Conservation (phyloP, 35 echinoderm and acorn worm genomes). For the Lytechinus variegatus region DNA sequence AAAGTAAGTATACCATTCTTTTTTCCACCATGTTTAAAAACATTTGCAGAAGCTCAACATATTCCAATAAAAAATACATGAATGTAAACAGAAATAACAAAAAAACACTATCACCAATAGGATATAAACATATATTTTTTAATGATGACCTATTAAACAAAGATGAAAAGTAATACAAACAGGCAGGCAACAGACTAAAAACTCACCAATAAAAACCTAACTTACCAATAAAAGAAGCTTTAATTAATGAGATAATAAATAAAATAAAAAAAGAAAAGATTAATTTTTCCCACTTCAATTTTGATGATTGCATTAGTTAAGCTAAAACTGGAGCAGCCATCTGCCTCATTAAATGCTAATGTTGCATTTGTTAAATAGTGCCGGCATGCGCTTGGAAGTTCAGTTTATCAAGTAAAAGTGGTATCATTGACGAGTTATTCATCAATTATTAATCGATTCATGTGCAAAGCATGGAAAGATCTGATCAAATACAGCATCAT, state of each 20-base stretch:
- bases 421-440: neutral
- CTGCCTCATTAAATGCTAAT: neutral
- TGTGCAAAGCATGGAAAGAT: neutral
- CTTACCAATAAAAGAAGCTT: neutral
- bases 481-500: neutral
- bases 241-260: neutral
- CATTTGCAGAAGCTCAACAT: too few relatives aligned
- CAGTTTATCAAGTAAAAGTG: neutral
- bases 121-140: neutral
- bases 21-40: too few relatives aligned
- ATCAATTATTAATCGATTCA: neutral
- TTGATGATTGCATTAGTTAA: slow-evolving; percentile 13
- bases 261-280: neutral
- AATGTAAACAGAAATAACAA: neutral
- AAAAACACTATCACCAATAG: neutral
- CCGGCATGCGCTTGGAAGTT: neutral
- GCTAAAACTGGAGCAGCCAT: neutral
- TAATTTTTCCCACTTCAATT: neutral
- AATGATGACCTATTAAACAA: neutral
- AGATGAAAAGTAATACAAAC: neutral
- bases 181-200: neutral
- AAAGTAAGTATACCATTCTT: too few relatives aligned
- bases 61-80: neutral
- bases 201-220: neutral
- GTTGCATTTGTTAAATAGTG: neutral